Base-by-base conservation (phyloP, 2,888 invertebrate genomes). In the Eudemis profundana region DNA sequence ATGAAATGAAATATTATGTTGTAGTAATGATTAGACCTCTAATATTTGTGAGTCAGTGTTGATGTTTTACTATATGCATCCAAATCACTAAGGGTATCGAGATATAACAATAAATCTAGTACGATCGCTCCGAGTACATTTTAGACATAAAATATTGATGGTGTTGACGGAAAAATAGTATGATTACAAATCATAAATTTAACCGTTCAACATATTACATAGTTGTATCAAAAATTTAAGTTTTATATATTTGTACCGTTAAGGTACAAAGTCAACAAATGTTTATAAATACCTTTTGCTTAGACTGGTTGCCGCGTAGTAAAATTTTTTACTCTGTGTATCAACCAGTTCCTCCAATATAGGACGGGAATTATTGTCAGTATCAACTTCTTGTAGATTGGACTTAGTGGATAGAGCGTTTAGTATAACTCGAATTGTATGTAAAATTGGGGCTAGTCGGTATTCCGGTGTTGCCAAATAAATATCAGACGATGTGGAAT, bases 1-100 rank as follows among this genome's bases (percentile, higher is more conserved):
- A 44, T 54, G n/a, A 36, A 36, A 17, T 54, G 17, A 42, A 42
- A 17, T 27, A 40, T 40, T 4, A 56, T 42, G 29, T 42, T 56
- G 15, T 56, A 56, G 56, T 56, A 27, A 56, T 27, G 40, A 36
- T n/a, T 51, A 23, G 4, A 23, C 15, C 38, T 4, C 27, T 29
- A 10, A 36, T 36, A 7, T 51, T 29, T 61, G n/a, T 19, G n/a
- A 38, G 53, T 61, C 46, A 50, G 17, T 49, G 19, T 23, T 40
- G 47, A 27, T 47, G 21, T 46, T 46, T 19, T 27, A 27, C 27
- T 27, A 5, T 27, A 27, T 33, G 7, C 27, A 3, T 7, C 33
- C 33, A 2, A 33, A 33, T 33, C 33, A 33, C 7, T 10, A 8
- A 8, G 5, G 7, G 2, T 33, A 33, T 8, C 8, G 8, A 5